Base-by-base conservation (phyloP, 2,888 invertebrate genomes). In the Limulus polyphemus region DNA sequence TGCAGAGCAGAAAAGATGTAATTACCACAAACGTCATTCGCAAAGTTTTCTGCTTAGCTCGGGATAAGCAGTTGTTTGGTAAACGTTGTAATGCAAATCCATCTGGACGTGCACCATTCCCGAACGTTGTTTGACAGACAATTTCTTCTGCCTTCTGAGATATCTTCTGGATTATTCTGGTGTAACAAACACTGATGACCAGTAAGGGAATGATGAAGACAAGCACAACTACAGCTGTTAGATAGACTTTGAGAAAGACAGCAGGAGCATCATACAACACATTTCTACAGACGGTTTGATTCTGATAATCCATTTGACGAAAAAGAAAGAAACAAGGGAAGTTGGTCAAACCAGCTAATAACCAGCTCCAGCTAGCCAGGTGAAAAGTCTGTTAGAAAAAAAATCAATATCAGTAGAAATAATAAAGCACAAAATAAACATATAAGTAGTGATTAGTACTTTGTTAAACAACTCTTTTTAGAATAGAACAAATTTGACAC, bases 11-110 rank as follows among this genome's bases (percentile, higher is more conserved):
- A 67, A 73, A 76, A 46, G 71, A 70, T 3, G 69, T 56, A 10
- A 74, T 73, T 16, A 76, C 74, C 10, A 76, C 75, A 51, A 75
- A 66, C 5, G 75, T 75, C 75, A 76, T 76, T 67, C 73, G 75
- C 47, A 76, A 66, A 10, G 75, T 76, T 64, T 76, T 76, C 46
- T 73, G 70, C 68, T 75, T 76, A n/a, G 76, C 76, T 61, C 70
- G 73, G 46, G 74, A 73, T 17, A 76, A 69, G 14, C 11, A 54
- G 11, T 16, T 54, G 54, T 54, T 47, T 69, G 62, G 32, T 32
- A 32, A 32, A 32, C 32, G 32, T 32, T 7, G 32, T 32, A 32
- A 32, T 32, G 32, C 32, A 32, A 32, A 32, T 32, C 32, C 7
- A 2, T 32, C 32, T 32, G 7, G 5, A 32, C 32, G 32, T 32